Evolutionary conservation across 2,113 vertebrate genomes (phyloP).

Genomic region (Nicator chloris): DNA sequence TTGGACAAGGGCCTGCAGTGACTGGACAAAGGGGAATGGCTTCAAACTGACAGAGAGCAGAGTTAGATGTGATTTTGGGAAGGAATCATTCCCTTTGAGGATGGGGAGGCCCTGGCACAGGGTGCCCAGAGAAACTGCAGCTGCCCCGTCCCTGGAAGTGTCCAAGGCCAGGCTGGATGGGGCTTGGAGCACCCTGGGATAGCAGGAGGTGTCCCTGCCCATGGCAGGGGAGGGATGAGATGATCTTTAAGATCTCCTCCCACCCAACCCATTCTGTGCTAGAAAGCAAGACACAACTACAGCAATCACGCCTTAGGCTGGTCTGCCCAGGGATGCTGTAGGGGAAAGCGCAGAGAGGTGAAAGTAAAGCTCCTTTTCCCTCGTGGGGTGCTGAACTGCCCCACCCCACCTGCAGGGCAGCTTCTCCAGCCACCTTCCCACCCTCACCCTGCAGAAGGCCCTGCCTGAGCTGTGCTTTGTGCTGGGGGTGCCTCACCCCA

Average conservation of each 20-base stretch:
- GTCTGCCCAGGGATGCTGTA: accelerated
- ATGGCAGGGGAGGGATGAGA: neutral
- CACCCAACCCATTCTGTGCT: neutral
- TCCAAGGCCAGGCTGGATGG: accelerated
- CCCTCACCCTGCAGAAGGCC: neutral
- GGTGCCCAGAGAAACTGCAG: neutral
- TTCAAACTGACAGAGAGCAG: accelerated
- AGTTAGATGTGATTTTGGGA: accelerated
- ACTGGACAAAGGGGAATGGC: too few relatives aligned
- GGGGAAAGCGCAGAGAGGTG: neutral
- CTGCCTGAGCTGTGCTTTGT: neutral
- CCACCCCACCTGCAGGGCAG: neutral
- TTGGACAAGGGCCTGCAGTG: neutral
- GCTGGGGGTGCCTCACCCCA: neutral
- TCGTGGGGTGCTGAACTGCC: accelerated
- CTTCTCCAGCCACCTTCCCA: neutral
- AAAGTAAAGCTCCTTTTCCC: neutral
- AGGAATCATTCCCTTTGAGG: accelerated
- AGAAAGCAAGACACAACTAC: accelerated
- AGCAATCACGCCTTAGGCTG: accelerated
- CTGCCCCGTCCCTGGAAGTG: neutral
- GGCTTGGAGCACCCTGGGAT: accelerated
- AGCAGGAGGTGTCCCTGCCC: neutral
- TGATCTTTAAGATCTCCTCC: too few relatives aligned
- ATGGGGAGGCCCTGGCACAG: accelerated